Percentiles rank a stretch among this genome's conserved stretches.
phyloP scores from a whole-genome alignment of 2,797 vertebrate species.

The Eulemur coronatus region DNA sequence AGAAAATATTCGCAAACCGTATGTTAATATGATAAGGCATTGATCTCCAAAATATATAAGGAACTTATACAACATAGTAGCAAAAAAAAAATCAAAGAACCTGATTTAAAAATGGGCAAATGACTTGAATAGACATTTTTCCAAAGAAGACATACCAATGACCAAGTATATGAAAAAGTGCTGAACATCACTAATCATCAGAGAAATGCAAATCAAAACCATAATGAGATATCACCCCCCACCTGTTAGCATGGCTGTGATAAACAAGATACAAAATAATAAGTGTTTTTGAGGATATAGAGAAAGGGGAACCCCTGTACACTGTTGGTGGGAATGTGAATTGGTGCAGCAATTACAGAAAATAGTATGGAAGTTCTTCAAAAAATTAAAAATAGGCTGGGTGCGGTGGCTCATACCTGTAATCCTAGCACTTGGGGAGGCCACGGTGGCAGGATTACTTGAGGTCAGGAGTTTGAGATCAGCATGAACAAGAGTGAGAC shows the following conservation, averaged over 20 bases:
- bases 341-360: neutral
- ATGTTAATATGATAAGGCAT: neutral
- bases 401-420: too few species aligned
- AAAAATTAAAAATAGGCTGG: neutral
- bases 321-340: neutral
- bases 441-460: too few species aligned
- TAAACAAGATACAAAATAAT: neutral
- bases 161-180: neutral
- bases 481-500: too few species aligned
- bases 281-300: neutral
- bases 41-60: neutral
- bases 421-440: too few species aligned
- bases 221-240: neutral
- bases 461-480: too few species aligned
- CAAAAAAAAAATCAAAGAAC: neutral
- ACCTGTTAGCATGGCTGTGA: neutral
- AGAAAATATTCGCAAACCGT: neutral
- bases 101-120: neutral
- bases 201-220: neutral
- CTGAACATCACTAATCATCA: neutral
- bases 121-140: neutral
- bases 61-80: neutral
- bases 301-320: neutral
- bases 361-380: neutral
- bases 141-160: neutral